A percentile compares a stretch with the other conserved stretches of the same genome.
phyloP scores from a whole-genome alignment of 2,113 vertebrate genomes.

The Machaerirhynchus nigripectus region DNA sequence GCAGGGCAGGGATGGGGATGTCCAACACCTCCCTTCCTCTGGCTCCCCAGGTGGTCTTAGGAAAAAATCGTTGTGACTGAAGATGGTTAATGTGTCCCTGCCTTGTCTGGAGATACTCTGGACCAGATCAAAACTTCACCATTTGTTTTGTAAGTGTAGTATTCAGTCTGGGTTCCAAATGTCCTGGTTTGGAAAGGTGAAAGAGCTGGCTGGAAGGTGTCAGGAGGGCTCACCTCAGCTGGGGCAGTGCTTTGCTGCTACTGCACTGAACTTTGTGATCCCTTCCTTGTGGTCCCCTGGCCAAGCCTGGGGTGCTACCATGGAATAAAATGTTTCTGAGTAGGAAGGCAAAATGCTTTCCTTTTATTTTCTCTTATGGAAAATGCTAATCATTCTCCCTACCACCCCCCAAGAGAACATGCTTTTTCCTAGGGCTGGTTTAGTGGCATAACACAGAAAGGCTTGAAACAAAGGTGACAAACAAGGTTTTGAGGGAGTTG shows the following conservation, averaged over 20 bases:
- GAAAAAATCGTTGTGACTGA: neutral
- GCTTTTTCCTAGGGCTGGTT: neutral
- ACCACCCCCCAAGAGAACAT: fast-evolving
- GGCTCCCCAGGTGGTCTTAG: neutral
- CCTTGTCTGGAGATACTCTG: neutral
- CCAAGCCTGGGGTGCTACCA: neutral
- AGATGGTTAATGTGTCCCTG: neutral
- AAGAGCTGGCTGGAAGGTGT: neutral
- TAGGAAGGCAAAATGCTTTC: neutral
- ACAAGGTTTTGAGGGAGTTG: neutral
- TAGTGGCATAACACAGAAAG: neutral
- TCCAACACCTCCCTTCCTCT: neutral
- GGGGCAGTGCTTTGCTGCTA: neutral
- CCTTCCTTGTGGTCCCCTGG: neutral
- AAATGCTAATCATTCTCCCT: neutral
- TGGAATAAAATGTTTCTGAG: neutral
- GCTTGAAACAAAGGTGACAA: neutral
- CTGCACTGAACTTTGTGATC: neutral
- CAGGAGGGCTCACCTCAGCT: neutral
- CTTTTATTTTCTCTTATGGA: neutral
- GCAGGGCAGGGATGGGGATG: neutral
- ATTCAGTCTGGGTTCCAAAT: neutral
- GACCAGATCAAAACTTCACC: neutral
- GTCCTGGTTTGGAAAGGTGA: neutral
- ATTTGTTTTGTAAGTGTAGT: neutral